Percentiles rank a stretch among this genome's conserved stretches.
These are phyloP conservation scores for Coregonus ussuriensis DNA, from an alignment of 2,797 vertebrate species.

Conservation along the genomic window DNA sequence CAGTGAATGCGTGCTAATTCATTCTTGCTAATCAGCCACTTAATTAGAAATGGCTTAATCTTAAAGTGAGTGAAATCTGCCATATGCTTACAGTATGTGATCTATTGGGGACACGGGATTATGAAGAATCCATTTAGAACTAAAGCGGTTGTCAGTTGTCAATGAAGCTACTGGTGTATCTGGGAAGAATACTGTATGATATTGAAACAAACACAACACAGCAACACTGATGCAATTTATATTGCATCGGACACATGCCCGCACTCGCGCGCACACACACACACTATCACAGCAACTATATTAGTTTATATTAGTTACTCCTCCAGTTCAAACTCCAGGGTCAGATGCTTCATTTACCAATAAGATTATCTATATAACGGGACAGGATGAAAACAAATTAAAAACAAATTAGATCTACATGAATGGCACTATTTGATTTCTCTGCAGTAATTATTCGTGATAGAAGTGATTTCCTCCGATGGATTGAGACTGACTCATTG, in stretches of 20 bases:
- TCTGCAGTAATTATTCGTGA: constrained; percentile 26
- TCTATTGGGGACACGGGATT: constrained; percentile 41
- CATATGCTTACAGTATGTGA: constrained; percentile 38
- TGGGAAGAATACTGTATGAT: constrained; percentile 30
- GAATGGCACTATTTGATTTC: constrained; percentile 26
- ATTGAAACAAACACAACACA: constrained; percentile 32
- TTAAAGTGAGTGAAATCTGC: constrained; percentile 48
- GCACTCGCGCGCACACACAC: neutral
- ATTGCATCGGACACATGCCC: constrained; percentile 25
- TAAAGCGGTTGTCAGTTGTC: constrained; percentile 39
- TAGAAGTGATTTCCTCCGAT: constrained; percentile 29
- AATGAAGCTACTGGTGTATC: constrained; percentile 48
- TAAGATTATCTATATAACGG: constrained; percentile 18
- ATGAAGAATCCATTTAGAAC: constrained; percentile 40
- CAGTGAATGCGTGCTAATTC: constrained; percentile 47
- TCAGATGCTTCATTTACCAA: constrained; percentile 23
- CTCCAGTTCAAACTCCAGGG: constrained; percentile 5
- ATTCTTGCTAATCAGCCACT: constrained; percentile 58
- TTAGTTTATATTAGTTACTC: constrained; percentile 7
- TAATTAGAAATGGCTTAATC: constrained; percentile 57
- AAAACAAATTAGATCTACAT: constrained; percentile 22
- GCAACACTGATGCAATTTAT: constrained; percentile 42
- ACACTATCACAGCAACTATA: constrained; percentile 27
- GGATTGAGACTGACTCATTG: constrained; percentile 41
- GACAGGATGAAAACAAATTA: constrained; percentile 28